Conservation (phyloP, 2,113 vertebrate genomes). For the Lontra canadensis region DNA sequence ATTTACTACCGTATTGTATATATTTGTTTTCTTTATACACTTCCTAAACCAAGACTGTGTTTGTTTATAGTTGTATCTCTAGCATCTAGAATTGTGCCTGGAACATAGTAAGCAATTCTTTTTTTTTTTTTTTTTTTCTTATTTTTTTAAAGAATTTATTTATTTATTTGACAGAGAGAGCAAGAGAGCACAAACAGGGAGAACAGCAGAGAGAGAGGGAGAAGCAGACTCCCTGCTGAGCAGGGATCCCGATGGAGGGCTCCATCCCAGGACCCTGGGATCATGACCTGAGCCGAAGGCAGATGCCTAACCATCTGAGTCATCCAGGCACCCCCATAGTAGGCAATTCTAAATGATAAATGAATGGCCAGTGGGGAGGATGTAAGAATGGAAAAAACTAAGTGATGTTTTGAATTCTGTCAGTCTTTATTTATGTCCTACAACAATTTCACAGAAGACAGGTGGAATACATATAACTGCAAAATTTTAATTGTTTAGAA, state of each 20-base stretch:
- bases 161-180: too few species aligned
- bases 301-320: too few species aligned
- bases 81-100: not conserved
- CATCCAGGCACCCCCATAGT: too few species aligned
- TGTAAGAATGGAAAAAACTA: conserved; percentile 3
- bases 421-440: not conserved
- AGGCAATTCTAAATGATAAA: not conserved
- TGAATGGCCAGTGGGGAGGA: not conserved
- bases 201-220: too few species aligned
- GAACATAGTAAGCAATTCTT: not conserved
- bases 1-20: not conserved
- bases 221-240: too few species aligned
- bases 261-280: too few species aligned
- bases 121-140: too few species aligned
- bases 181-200: too few species aligned
- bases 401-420: not conserved
- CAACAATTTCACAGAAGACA: not conserved
- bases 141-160: too few species aligned
- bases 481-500: conserved; percentile 13
- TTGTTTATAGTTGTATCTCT: not conserved
- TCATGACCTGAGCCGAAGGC: too few species aligned
- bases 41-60: not conserved
- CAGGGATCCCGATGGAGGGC: too few species aligned
- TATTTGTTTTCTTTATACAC: conserved; percentile 24
- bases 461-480: not conserved